Evolutionary conservation across 2,888 invertebrate species (phyloP), one percentile per base, ranked within the genome.

Genomic region (Scrobipalpa costella): DNA sequence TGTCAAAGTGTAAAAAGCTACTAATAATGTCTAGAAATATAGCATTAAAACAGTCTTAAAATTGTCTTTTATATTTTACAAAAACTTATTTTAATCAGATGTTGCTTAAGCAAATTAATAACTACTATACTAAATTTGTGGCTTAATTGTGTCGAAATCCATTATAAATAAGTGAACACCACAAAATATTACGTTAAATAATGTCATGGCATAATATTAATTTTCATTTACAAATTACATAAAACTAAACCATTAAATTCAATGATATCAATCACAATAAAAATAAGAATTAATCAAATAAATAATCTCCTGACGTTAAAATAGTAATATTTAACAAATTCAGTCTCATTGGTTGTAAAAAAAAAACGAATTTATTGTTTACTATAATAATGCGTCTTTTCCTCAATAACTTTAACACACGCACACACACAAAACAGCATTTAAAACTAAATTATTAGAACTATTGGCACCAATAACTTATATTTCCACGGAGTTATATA

Each of bases 261-360:
- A 71, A 71, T 68, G 70, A 70, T 68, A 70, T 70, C 72, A 71
- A 77, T 74, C 69, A 71, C 71, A 73, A 66, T 34, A 8, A 68
- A 65, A 71, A 66, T 34, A 8, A 68, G 65, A 71, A 69, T 70
- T 72, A 75, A 80, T 73, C 82, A 78, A 84, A 86, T 85, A 87
- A 88, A 90, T 89, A 88, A 88, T 86, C 83, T 84, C 82, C 77
- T 73, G 78, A 80, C 74, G 78, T 72, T 71, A 63, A 65, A 82
- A 83, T 79, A 74, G 76, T 83, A 83, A 84, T 76, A 75, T 81
- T 85, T 85, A 88, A 89, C 86, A 87, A 90, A 90, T 89, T 91
- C 90, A 91, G 90, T 91, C 90, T 91, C 88, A 90, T 90, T 84
- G 81, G 84, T 86, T 80, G 82, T 81, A 83, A 88, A 86, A 81